Percentiles rank a stretch among this genome's conserved stretches.
Evolutionary conservation across 2,113 vertebrate genomes (phyloP).

Genomic region (Redunca redunca): DNA sequence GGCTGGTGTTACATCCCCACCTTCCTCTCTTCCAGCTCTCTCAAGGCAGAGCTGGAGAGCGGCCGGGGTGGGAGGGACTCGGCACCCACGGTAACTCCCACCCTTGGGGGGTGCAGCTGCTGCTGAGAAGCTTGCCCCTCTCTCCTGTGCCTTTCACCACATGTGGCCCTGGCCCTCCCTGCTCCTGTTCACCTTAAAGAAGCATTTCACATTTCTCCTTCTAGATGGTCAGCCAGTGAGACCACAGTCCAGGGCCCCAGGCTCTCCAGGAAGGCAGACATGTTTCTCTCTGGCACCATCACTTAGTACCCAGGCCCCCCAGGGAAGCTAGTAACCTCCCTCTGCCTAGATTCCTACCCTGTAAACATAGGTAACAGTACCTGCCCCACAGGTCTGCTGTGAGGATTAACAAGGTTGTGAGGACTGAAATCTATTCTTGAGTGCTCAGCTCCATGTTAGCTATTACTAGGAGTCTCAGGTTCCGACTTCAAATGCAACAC

Average conservation of each 20-base stretch:
- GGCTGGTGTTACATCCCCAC: background rate
- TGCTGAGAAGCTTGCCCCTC: background rate
- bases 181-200: background rate
- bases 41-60: background rate
- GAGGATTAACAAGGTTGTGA: background rate
- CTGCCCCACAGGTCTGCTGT: fast-evolving
- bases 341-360: background rate
- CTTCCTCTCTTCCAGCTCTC: background rate
- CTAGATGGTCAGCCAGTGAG: background rate
- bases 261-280: background rate
- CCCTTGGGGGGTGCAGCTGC: background rate
- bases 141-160: background rate
- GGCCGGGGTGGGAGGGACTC: background rate
- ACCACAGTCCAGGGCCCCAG: background rate
- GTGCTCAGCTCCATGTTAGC: background rate
- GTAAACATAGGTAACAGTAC: background rate
- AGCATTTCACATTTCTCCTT: background rate
- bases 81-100: fast-evolving
- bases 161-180: background rate
- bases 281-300: too few relatives aligned
- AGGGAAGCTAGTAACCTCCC: background rate
- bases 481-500: background rate
- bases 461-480: too few relatives aligned
- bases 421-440: background rate
- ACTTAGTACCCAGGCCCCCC: background rate